phyloP scores from a whole-genome alignment of 2,113 vertebrate species.

The Isurus oxyrinchus region DNA sequence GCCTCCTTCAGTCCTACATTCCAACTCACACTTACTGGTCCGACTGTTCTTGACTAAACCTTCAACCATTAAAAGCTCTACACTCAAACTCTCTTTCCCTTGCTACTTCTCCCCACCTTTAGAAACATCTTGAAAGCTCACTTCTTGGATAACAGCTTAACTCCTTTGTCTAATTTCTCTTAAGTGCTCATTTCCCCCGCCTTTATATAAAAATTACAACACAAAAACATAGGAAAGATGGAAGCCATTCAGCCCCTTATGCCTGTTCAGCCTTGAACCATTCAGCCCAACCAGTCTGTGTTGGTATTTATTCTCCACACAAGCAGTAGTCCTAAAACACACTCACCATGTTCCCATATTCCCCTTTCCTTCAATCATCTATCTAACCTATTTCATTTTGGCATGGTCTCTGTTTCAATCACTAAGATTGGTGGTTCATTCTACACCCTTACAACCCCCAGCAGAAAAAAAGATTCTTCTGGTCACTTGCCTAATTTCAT shows the following conservation, averaged over 20 bases:
- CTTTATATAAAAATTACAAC: not conserved
- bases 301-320: not conserved
- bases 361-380: not conserved
- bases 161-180: not conserved
- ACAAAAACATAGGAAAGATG: not conserved
- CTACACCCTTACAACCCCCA: not conserved
- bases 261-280: not conserved
- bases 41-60: not conserved
- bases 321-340: not conserved
- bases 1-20: not conserved
- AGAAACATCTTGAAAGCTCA: not conserved
- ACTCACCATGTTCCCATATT: not conserved
- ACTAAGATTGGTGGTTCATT: not conserved
- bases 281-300: not conserved
- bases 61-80: not conserved
- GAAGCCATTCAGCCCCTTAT: not conserved
- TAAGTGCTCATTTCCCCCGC: not conserved
- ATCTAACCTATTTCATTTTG: not conserved
- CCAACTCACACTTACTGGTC: not conserved
- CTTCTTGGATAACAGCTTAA: not conserved
- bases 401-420: not conserved
- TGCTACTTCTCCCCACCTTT: not conserved
- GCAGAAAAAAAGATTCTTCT: not conserved
- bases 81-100: not conserved
- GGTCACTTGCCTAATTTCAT: not conserved